Evolutionary conservation across 2,113 vertebrate species (phyloP).

Genomic region (Electrona antarctica): DNA sequence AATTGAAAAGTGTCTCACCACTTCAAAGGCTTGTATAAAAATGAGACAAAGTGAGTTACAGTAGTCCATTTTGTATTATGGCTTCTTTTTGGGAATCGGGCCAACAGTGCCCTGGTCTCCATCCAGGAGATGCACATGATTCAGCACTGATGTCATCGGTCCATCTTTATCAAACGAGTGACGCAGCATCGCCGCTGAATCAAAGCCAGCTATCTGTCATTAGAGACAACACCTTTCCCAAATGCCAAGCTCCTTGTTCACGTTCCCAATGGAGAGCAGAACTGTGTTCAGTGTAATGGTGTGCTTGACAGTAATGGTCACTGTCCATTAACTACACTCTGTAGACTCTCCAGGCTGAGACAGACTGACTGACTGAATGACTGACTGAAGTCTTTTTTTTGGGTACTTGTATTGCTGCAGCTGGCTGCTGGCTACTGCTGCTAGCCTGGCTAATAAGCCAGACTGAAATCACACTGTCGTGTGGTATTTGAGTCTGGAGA

Average conservation of each 20-base stretch:
- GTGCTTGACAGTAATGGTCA: slow-evolving; percentile 55
- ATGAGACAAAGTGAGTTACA: neutral
- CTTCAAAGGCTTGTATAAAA: neutral
- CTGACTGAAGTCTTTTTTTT: too few relatives aligned
- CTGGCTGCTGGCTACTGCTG: too few relatives aligned
- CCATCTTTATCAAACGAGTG: neutral
- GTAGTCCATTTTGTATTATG: slow-evolving; percentile 3
- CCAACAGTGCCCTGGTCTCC: slow-evolving; percentile 1
- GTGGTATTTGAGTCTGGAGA: too few relatives aligned
- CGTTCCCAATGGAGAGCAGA: slow-evolving; percentile 5
- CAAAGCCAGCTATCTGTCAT: neutral
- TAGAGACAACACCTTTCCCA: slow-evolving; percentile 2
- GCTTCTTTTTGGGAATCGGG: slow-evolving; percentile 3
- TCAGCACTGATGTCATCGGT: neutral
- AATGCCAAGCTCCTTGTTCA: slow-evolving; percentile 8
- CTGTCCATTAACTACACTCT: slow-evolving; percentile 48
- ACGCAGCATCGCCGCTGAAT: neutral
- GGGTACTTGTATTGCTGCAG: too few relatives aligned
- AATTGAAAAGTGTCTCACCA: neutral
- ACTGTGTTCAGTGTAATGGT: slow-evolving; percentile 49
- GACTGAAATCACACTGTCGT: too few relatives aligned
- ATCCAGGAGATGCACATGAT: neutral
- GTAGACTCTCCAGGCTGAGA: slow-evolving; percentile 6
- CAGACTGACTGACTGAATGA: too few relatives aligned
- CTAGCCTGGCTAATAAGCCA: too few relatives aligned